Percentiles rank a stretch among this genome's conserved stretches.
phyloP scores from a whole-genome alignment of 2,888 invertebrate genomes.

The Xestia rhomboidea region DNA sequence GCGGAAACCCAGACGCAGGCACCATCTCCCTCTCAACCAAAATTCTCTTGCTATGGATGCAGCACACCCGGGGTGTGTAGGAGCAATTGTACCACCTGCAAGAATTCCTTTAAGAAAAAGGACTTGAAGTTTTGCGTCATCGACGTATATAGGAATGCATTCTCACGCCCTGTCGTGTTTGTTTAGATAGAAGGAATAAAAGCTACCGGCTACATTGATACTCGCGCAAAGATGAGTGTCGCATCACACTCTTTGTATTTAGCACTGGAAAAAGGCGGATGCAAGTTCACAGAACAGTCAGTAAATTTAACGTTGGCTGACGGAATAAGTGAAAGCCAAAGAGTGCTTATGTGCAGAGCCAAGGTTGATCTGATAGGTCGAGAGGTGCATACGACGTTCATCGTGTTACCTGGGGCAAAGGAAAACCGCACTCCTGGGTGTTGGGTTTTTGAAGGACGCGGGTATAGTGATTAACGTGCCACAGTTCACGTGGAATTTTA shows the following conservation, averaged over 20 bases:
- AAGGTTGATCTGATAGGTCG: background rate
- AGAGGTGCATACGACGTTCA: background rate
- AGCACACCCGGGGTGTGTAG: constrained; percentile 45
- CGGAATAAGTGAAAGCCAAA: background rate
- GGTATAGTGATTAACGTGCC: constrained; percentile 62
- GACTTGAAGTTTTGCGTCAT: constrained; percentile 1
- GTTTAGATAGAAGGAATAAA: background rate
- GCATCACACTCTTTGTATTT: constrained; percentile 1
- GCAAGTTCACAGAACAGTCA: constrained; percentile 2
- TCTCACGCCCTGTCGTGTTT: constrained; percentile 22
- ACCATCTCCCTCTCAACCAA: constrained; percentile 51
- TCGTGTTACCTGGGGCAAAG: background rate
- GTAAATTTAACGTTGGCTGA: constrained; percentile 1
- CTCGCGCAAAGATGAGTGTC: background rate
- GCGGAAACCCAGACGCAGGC: constrained; percentile 36
- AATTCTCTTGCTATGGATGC: constrained; percentile 54
- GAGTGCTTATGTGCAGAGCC: background rate
- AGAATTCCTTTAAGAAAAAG: background rate
- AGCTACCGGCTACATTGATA: background rate
- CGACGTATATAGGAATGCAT: background rate
- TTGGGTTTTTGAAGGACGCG: constrained; percentile 39
- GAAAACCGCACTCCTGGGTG: constrained; percentile 6
- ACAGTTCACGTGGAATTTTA: constrained; percentile 49
- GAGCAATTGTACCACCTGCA: constrained; percentile 27
- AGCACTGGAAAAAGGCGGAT: background rate